These are phyloP conservation scores for Drosophila orosa DNA, from an alignment of 1,140 invertebrate species.

Conservation along the genomic window DNA sequence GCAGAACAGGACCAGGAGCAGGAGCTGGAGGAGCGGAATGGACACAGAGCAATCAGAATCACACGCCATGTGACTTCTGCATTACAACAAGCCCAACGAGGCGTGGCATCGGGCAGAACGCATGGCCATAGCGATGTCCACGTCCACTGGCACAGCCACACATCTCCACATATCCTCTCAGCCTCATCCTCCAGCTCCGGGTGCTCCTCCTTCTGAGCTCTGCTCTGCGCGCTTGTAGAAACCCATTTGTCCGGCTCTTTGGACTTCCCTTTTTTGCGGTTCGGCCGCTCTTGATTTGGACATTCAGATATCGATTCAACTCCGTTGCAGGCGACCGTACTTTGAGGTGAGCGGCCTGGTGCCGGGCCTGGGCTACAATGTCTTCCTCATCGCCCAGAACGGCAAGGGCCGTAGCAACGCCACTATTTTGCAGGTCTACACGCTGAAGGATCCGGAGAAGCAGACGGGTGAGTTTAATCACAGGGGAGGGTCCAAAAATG, in stretches of 20 bases:
- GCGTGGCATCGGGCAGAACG: constrained; percentile 49
- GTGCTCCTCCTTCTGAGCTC: constrained; percentile 12
- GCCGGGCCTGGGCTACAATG: constrained; percentile 88
- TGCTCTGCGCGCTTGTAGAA: background rate
- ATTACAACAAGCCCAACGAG: constrained; percentile 74
- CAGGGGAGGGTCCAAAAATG: constrained; percentile 14
- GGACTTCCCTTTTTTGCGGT: constrained; percentile 32
- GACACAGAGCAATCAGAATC: constrained; percentile 65
- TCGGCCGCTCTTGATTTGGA: constrained; percentile 41
- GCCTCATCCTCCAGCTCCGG: constrained; percentile 14
- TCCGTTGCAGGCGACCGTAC: constrained; percentile 84
- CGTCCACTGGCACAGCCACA: constrained; percentile 4
- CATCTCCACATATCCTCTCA: constrained; percentile 1
- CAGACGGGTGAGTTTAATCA: constrained; percentile 87
- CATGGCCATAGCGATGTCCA: constrained; percentile 28
- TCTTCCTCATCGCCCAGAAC: constrained; percentile 90
- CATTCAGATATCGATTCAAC: constrained; percentile 75
- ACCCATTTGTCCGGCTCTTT: constrained; percentile 62
- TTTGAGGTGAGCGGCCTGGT: constrained; percentile 88
- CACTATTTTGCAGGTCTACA: constrained; percentile 88
- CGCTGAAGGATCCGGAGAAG: constrained; percentile 91
- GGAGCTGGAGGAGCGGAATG: constrained; percentile 13
- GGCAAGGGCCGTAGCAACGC: constrained; percentile 89
- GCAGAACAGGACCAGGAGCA: background rate
- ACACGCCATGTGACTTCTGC: constrained; percentile 76